Conservation (phyloP, 2,797 vertebrate genomes). For the Brachyalestes nurse region DNA sequence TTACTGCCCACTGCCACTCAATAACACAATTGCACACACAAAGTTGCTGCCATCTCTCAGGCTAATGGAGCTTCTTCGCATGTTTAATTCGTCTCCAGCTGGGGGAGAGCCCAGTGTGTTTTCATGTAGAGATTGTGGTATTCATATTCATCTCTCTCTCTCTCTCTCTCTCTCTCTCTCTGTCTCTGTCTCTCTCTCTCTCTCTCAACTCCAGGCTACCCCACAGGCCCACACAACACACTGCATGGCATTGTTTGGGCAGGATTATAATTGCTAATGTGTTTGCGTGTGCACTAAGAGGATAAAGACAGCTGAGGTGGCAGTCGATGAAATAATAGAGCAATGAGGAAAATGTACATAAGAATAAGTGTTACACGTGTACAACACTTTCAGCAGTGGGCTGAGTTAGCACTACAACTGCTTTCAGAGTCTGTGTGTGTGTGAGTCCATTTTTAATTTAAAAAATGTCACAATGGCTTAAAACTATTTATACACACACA, state of each 20-base stretch:
- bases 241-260: constrained; percentile 48
- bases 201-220: constrained; percentile 7
- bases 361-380: background rate
- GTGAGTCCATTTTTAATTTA: background rate
- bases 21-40: background rate
- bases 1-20: background rate
- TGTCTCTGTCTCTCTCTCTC: constrained; percentile 1
- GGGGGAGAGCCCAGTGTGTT: background rate
- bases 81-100: background rate
- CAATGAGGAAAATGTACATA: background rate
- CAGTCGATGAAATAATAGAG: background rate
- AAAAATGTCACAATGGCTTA: background rate
- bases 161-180: constrained; percentile 2
- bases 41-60: background rate
- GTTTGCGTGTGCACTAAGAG: constrained; percentile 21
- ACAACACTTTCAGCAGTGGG: background rate
- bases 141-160: constrained; percentile 23
- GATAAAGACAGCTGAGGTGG: constrained; percentile 1
- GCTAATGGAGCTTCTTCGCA: background rate
- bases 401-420: background rate
- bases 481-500: background rate
- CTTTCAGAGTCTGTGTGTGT: background rate
- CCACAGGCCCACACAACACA: constrained; percentile 40
- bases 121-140: constrained; percentile 25
- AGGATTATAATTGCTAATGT: constrained; percentile 55